These are phyloP conservation scores for Clitarchus hookeri DNA, from an alignment of 2,888 invertebrate genomes.

Conservation along the genomic window DNA sequence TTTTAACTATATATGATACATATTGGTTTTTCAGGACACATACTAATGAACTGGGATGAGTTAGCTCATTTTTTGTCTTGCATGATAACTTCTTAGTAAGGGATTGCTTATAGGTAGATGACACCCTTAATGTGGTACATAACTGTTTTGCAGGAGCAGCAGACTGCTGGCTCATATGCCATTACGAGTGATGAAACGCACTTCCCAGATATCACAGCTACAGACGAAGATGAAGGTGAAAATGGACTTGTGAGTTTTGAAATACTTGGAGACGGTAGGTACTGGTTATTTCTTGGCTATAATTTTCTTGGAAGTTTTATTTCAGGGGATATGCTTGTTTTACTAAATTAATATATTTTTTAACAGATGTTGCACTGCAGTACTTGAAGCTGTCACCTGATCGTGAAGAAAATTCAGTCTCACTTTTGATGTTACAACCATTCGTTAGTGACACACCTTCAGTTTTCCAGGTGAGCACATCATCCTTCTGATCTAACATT, in stretches of 20 bases:
- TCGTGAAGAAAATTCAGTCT: not conserved
- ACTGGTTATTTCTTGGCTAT: not conserved
- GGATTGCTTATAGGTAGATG: not conserved
- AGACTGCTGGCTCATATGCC: not conserved
- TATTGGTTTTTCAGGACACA: too few species aligned
- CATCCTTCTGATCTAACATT: too few species aligned
- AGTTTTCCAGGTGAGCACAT: not conserved
- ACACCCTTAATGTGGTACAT: not conserved
- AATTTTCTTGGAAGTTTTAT: not conserved
- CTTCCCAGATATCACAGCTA: not conserved
- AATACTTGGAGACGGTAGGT: slow-evolving; percentile 1
- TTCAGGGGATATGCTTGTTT: not conserved
- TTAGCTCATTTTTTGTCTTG: too few species aligned
- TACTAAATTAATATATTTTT: not conserved
- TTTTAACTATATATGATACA: too few species aligned
- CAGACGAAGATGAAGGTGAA: slow-evolving; percentile 21
- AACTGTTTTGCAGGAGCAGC: not conserved
- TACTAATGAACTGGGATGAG: too few species aligned
- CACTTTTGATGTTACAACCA: not conserved
- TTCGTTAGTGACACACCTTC: not conserved
- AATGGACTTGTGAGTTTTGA: not conserved
- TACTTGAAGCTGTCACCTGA: not conserved
- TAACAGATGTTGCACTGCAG: slow-evolving; percentile 10
- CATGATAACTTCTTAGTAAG: too few species aligned
- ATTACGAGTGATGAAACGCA: not conserved